A percentile compares a stretch with the other conserved stretches of the same genome.
phyloP scores from a whole-genome alignment of 2,888 invertebrate species.

The Acleris emargana region DNA sequence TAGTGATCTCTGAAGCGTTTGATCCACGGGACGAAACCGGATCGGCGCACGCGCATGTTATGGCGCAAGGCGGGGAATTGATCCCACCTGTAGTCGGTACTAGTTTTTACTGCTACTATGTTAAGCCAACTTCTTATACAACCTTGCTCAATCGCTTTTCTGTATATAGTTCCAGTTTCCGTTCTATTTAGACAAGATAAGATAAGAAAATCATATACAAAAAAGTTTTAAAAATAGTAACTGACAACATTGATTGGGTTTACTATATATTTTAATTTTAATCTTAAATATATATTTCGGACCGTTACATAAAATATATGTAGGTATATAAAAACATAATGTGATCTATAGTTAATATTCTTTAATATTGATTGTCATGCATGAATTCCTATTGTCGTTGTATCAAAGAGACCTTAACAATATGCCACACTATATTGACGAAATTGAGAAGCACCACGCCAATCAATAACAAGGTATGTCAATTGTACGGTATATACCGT shows the following conservation, averaged over 20 bases:
- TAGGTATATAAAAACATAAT: no score
- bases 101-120: conserved; percentile 66
- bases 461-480: conserved; percentile 1
- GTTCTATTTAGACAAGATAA: not conserved
- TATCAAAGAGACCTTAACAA: no score
- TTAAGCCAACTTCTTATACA: conserved; percentile 37
- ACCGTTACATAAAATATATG: no score
- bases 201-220: no score
- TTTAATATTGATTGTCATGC: no score
- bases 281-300: no score
- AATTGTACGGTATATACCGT: no score
- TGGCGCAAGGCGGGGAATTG: conserved; percentile 57
- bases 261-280: no score
- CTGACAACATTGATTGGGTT: no score
- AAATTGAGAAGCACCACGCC: not conserved
- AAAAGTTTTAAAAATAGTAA: no score
- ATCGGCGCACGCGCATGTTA: conserved; percentile 54
- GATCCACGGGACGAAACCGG: conserved; percentile 61
- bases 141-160: conserved; percentile 31
- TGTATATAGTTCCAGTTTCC: conserved; percentile 8
- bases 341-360: no score
- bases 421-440: conserved; percentile 6
- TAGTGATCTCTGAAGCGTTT: conserved; percentile 40
- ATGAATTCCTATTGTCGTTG: no score
- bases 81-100: conserved; percentile 67